Evolutionary conservation across 2,888 invertebrate species (phyloP).

Genomic region (Rutpela maculata): DNA sequence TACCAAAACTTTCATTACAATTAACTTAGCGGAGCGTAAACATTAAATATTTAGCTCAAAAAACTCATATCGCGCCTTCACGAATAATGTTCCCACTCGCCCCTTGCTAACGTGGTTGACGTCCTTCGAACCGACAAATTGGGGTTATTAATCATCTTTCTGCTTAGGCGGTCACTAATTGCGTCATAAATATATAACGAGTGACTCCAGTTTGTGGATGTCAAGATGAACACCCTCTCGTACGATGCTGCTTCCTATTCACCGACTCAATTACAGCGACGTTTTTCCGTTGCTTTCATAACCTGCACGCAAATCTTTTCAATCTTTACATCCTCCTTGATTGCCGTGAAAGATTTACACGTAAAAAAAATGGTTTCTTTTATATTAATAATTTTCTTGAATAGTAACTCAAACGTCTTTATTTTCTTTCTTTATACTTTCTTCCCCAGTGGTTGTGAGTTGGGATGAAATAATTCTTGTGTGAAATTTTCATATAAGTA

Average conservation of each 20-base stretch:
- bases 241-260: conserved; percentile 11
- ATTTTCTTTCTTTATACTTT: too few species aligned
- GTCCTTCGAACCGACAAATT: conserved; percentile 57
- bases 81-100: conserved; percentile 5
- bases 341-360: neutral
- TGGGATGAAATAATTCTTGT: too few species aligned
- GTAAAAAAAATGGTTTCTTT: neutral
- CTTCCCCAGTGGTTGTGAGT: too few species aligned
- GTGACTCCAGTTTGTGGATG: conserved; percentile 38
- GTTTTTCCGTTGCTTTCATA: neutral
- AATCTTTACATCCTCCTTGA: neutral
- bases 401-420: neutral
- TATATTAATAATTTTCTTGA: neutral
- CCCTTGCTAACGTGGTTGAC: conserved; percentile 23
- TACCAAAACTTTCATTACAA: too few species aligned
- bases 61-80: neutral
- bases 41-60: too few species aligned
- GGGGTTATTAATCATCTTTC: conserved; percentile 59
- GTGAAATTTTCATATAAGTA: too few species aligned
- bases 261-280: conserved; percentile 7
- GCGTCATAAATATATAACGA: conserved; percentile 61
- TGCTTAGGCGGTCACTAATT: conserved; percentile 59
- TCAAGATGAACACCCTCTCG: conserved; percentile 36
- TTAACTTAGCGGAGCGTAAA: too few species aligned
- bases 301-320: neutral